Evolutionary conservation across 30 jellyfish, hydroid and myxozoan genomes (phyloP), one percentile per base, ranked within the genome.

Genomic region (Turritopsis dohrnii): DNA sequence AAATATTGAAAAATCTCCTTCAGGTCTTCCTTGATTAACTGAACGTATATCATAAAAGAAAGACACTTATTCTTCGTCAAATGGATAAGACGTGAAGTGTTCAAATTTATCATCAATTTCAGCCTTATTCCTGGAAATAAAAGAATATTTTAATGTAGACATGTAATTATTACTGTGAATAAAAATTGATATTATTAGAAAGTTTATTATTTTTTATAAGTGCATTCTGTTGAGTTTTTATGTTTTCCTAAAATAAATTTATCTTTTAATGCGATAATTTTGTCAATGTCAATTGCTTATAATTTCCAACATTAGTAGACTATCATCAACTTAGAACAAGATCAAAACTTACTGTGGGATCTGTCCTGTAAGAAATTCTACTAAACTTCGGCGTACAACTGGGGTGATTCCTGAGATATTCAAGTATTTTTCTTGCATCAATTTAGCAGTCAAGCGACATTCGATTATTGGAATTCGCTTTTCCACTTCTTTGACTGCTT

Each of bases 51-150:
- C 84, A 1, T 79, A 79, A 1, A 30, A n/a, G 26, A 79, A 29
- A 13, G 0, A 82, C 8, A 21, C 30, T 53, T 79, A 29, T 0
- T 52, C 1, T 26, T 52, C 86, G 76, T 79, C 86, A 18, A 29
- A 20, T 23, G 86, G 83, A 31, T 31, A 13, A 21, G 86, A 79
- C 24, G 29, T 31, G 25, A 13, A 30, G 25, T 16, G 23, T 16
- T 79, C 86, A 26, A 29, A 79, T 16, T n/a, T 25, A 24, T 79
- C 1, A 79, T 79, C 86, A 16, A 79, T 52, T 0, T 79, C 52
- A 0, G 86, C 0, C 53, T 79, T 79, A 13, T 54, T 54, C 83
- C 86, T 79, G 0, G 28, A 60, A 60, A n/a, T n/a, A n/a, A n/a
- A n/a, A n/a, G n/a, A n/a, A n/a, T n/a, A n/a, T n/a, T n/a, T n/a